Conservation (phyloP, 1,140 invertebrate species). For the Sarcophaga bullata region DNA sequence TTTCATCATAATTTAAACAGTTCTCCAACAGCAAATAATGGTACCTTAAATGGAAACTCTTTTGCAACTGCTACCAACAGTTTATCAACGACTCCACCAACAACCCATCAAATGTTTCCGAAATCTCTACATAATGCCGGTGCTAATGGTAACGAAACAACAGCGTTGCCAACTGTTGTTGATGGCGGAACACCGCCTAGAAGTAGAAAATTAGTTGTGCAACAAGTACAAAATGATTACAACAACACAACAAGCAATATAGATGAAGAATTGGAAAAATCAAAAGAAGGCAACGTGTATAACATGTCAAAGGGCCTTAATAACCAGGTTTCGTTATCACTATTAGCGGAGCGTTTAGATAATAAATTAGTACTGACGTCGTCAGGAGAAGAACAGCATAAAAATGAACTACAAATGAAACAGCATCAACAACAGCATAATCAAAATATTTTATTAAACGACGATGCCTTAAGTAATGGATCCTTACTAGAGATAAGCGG, state of each 20-base stretch:
- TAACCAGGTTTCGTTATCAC: constrained; percentile 42
- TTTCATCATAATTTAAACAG: constrained; percentile 59
- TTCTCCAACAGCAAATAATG: neutral
- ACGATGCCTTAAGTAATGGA: constrained; percentile 34
- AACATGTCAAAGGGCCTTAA: neutral
- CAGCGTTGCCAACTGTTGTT: neutral
- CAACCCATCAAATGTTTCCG: constrained; percentile 64
- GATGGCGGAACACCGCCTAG: constrained; percentile 22
- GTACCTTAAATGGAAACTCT: neutral
- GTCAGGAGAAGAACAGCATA: neutral
- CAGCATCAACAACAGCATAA: constrained; percentile 46
- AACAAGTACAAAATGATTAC: constrained; percentile 15
- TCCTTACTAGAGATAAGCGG: neutral
- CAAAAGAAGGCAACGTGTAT: neutral
- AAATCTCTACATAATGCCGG: constrained; percentile 52
- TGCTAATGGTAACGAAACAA: neutral
- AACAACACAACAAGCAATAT: neutral
- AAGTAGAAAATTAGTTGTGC: constrained; percentile 25
- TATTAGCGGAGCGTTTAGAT: constrained; percentile 58
- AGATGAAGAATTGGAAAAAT: neutral
- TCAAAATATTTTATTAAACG: constrained; percentile 53
- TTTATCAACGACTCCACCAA: constrained; percentile 52
- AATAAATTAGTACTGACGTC: constrained; percentile 51
- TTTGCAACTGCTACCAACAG: constrained; percentile 8
- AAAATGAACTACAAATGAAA: neutral